Evolutionary conservation across 2,113 vertebrate genomes (phyloP).

Genomic region (Chlorodrepanis virens): DNA sequence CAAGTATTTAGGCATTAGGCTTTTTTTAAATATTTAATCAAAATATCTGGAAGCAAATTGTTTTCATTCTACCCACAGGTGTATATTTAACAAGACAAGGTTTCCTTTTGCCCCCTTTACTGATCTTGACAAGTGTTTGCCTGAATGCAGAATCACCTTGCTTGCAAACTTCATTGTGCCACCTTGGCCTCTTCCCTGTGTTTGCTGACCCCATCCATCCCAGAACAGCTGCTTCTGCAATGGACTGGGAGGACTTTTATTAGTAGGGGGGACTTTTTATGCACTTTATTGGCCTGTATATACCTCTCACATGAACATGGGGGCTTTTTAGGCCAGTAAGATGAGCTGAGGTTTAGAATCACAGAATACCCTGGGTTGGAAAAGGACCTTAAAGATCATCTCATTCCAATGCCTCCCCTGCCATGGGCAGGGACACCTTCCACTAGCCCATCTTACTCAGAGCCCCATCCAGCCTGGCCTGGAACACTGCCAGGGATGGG

Average conservation of each 20-base stretch:
- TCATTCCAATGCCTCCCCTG: background rate
- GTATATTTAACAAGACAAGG: background rate
- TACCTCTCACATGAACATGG: background rate
- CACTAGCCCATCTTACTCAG: rapidly evolving
- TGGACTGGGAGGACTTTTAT: background rate
- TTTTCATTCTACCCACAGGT: background rate
- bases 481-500: rapidly evolving
- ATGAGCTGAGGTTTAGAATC: background rate
- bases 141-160: background rate
- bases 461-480: background rate
- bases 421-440: background rate
- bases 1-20: background rate
- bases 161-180: background rate
- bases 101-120: background rate
- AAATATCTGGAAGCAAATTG: background rate
- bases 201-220: background rate
- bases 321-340: background rate
- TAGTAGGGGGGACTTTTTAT: background rate
- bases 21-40: background rate
- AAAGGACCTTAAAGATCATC: background rate
- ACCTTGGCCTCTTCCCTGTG: rapidly evolving
- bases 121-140: background rate
- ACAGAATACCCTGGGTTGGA: background rate
- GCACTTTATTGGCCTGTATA: background rate
- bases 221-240: background rate